These are phyloP conservation scores for Ranitomeya imitator DNA, from an alignment of 2,113 vertebrate species.

Conservation along the genomic window DNA sequence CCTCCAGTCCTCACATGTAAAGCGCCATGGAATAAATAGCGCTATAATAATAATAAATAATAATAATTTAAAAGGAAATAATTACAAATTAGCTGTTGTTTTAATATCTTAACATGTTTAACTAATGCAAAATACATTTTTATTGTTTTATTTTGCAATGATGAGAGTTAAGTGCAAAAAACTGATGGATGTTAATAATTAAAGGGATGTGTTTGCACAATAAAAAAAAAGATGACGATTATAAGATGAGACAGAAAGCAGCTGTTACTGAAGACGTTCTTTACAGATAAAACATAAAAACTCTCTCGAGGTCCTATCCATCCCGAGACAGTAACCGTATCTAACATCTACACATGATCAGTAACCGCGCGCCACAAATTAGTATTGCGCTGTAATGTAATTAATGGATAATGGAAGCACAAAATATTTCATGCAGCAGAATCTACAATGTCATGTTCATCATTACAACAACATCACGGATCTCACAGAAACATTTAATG, in stretches of 20 bases:
- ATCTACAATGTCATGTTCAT: neutral
- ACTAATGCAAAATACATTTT: too few species aligned
- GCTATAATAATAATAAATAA: too few species aligned
- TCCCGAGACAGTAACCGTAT: neutral
- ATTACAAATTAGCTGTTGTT: too few species aligned
- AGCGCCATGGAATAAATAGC: too few species aligned
- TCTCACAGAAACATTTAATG: neutral
- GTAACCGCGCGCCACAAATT: neutral
- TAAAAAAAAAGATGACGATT: neutral
- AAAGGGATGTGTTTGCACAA: slow-evolving; percentile 1
- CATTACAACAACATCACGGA: neutral
- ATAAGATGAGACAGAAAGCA: slow-evolving; percentile 19
- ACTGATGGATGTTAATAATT: slow-evolving; percentile 2
- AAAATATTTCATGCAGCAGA: neutral
- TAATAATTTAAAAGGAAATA: too few species aligned
- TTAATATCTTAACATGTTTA: too few species aligned
- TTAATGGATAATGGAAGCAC: neutral
- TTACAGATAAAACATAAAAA: neutral
- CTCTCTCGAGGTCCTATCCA: slow-evolving; percentile 5
- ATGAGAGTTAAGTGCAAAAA: neutral
- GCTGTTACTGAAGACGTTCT: neutral
- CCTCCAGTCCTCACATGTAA: too few species aligned
- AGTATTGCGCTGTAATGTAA: neutral
- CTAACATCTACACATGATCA: neutral
- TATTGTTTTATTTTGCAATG: neutral